Conservation (phyloP, 2,888 invertebrate species). For the Liopterus haemorrhoidalis region DNA sequence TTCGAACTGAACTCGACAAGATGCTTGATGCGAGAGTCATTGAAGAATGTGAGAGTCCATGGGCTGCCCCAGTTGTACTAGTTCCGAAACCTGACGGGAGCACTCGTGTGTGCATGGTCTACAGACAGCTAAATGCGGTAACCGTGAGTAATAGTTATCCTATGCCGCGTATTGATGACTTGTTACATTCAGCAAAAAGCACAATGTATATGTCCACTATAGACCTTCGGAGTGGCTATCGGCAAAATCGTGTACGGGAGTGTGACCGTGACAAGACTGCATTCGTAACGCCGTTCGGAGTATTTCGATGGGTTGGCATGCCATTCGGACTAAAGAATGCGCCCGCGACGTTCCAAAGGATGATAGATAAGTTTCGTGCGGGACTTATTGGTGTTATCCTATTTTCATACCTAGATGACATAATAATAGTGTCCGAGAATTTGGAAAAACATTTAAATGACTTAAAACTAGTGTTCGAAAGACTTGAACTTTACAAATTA, state of each 20-base stretch:
- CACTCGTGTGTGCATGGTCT: slow-evolving; percentile 20
- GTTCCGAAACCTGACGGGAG: slow-evolving; percentile 31
- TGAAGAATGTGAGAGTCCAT: slow-evolving; percentile 11
- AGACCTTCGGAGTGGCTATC: slow-evolving; percentile 40
- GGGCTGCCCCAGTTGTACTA: slow-evolving; percentile 3
- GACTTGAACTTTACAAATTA: no score
- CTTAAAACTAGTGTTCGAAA: no score
- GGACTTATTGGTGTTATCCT: no score
- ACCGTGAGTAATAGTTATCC: slow-evolving; percentile 36
- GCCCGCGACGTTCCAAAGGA: slow-evolving; percentile 26
- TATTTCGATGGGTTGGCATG: slow-evolving; percentile 25
- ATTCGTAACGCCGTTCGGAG: slow-evolving; percentile 30
- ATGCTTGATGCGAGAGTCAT: no score
- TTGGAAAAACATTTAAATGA: no score
- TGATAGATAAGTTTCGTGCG: slow-evolving; percentile 19
- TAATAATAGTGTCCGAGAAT: no score
- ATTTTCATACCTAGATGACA: no score
- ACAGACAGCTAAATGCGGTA: slow-evolving; percentile 26
- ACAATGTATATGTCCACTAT: slow-evolving; percentile 37
- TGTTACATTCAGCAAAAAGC: slow-evolving; percentile 35
- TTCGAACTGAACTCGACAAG: no score
- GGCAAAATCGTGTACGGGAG: slow-evolving; percentile 37
- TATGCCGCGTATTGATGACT: slow-evolving; percentile 37
- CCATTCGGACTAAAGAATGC: slow-evolving; percentile 28
- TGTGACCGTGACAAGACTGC: slow-evolving; percentile 36